Evolutionary conservation across 2,797 vertebrate species (phyloP).

Genomic region (Cuculus canorus): DNA sequence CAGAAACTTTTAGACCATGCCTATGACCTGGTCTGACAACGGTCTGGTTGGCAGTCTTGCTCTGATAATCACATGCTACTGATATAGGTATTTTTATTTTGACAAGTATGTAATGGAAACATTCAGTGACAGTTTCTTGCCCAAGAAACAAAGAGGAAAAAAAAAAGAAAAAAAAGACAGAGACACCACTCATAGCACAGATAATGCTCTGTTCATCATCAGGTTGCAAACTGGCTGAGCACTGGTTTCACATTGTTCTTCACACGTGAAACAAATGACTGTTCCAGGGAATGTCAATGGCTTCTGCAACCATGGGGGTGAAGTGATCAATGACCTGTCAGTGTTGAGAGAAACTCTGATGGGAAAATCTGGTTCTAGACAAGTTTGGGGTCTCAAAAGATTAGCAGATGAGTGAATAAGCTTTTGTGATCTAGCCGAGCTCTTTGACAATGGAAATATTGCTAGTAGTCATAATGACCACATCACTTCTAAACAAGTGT

Average conservation of each 20-base stretch:
- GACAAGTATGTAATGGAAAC: background rate
- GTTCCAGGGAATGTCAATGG: background rate
- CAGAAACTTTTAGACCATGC: background rate
- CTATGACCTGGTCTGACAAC: background rate
- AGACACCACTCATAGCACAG: background rate
- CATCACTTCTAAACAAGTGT: background rate
- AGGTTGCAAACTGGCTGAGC: background rate
- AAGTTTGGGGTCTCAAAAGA: background rate
- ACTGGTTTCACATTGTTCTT: background rate
- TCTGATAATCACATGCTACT: slow-evolving; percentile 2
- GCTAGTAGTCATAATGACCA: background rate
- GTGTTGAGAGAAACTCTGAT: background rate
- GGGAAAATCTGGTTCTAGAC: background rate
- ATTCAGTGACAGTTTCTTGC: background rate
- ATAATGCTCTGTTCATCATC: slow-evolving; percentile 28
- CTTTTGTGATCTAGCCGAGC: background rate
- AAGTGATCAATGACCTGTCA: background rate
- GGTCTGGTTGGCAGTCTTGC: background rate
- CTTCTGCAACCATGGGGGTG: background rate
- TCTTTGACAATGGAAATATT: background rate
- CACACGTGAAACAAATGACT: background rate
- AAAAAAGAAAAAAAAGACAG: background rate
- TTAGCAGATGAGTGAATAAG: background rate
- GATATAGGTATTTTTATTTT: slow-evolving; percentile 52
- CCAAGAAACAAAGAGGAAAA: background rate